phyloP scores from a whole-genome alignment of 2,888 invertebrate genomes.

The Seira musarum region DNA sequence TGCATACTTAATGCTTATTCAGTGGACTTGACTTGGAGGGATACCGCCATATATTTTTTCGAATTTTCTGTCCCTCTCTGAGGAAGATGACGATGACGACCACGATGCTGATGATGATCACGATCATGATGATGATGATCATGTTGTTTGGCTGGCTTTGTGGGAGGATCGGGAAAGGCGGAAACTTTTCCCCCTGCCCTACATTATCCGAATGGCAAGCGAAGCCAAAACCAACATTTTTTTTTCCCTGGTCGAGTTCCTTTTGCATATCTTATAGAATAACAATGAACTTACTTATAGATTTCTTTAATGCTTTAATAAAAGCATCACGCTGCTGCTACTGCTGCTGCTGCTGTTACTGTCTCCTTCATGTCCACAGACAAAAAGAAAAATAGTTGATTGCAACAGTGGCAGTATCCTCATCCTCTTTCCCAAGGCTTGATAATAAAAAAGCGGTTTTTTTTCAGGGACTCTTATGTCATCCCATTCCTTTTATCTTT shows the following conservation, averaged over 20 bases:
- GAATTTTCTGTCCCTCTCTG: conserved; percentile 29
- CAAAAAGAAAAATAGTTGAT: background rate
- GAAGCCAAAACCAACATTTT: background rate
- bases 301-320: conserved; percentile 5
- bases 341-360: no score
- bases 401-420: background rate
- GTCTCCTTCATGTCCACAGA: background rate
- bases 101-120: conserved; percentile 30
- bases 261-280: background rate
- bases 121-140: background rate
- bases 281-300: conserved; percentile 4
- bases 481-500: conserved; percentile 6
- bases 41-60: background rate
- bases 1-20: no score
- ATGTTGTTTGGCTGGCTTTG: background rate
- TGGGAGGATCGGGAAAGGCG: conserved; percentile 41
- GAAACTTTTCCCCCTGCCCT: conserved; percentile 52
- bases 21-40: no score
- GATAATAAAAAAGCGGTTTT: background rate
- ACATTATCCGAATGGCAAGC: conserved; percentile 33
- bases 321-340: no score
- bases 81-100: background rate
- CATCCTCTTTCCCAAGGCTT: no score
- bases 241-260: background rate
- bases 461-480: no score